These are phyloP conservation scores for Luffia ferchaultella DNA, from an alignment of 2,888 invertebrate genomes.

Conservation along the genomic window DNA sequence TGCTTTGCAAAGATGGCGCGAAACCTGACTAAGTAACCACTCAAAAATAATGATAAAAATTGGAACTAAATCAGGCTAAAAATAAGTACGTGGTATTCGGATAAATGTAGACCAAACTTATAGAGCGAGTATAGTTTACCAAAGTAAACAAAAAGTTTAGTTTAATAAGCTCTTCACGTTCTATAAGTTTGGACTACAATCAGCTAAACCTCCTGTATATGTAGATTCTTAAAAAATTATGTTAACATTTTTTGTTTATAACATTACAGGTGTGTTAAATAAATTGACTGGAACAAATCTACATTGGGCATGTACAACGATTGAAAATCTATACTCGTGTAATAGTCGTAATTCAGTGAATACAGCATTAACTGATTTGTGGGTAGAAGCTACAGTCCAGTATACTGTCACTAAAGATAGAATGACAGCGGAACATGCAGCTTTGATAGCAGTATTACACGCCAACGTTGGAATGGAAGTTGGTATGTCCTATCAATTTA, in stretches of 20 bases:
- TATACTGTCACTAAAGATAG: slow-evolving; percentile 73
- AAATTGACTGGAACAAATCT: slow-evolving; percentile 88
- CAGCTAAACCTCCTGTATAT: no score
- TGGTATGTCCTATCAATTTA: slow-evolving; percentile 63
- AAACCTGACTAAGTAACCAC: no score
- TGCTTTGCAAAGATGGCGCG: no score
- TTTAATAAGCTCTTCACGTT: no score
- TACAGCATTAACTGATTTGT: slow-evolving; percentile 73
- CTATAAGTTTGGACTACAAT: no score
- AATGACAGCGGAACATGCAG: slow-evolving; percentile 83
- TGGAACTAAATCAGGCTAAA: no score
- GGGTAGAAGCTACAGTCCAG: slow-evolving; percentile 74
- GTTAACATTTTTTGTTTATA: background rate
- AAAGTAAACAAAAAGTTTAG: no score
- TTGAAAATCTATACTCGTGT: slow-evolving; percentile 81
- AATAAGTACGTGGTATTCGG: no score
- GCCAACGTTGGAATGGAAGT: slow-evolving; percentile 92
- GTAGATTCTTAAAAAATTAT: background rate
- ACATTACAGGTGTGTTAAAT: slow-evolving; percentile 73
- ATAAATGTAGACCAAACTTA: no score
- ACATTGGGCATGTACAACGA: slow-evolving; percentile 78
- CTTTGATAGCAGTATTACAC: slow-evolving; percentile 84
- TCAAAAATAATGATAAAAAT: no score
- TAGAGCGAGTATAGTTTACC: no score
- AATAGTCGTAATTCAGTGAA: slow-evolving; percentile 88